Evolutionary conservation across 2,797 vertebrate species (phyloP).

Genomic region (Prionace glauca): DNA sequence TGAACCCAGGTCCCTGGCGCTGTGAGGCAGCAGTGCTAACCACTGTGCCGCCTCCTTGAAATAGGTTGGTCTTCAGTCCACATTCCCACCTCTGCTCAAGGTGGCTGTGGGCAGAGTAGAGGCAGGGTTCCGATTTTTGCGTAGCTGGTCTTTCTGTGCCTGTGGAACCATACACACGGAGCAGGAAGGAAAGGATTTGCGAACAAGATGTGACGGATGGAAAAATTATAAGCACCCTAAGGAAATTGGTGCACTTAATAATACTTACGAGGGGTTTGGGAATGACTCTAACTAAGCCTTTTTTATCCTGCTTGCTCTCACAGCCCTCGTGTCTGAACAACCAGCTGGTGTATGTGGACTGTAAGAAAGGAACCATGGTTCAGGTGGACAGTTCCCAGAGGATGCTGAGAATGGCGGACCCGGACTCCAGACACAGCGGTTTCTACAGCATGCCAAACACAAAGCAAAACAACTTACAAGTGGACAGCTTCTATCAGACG

Average conservation of each 20-base stretch:
- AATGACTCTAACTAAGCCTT: not conserved
- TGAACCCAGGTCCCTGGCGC: too few relatives aligned
- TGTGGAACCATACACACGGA: not conserved
- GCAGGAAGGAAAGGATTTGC: not conserved
- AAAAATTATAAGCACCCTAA: not conserved
- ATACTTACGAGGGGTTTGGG: slow-evolving; percentile 20
- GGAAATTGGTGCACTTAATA: not conserved
- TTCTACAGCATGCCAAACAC: slow-evolving; percentile 79
- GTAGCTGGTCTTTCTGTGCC: not conserved
- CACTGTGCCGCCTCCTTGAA: not conserved
- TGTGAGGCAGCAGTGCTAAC: too few relatives aligned
- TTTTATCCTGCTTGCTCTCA: slow-evolving; percentile 45
- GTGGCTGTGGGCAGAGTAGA: not conserved
- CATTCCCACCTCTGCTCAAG: not conserved
- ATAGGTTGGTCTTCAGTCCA: not conserved
- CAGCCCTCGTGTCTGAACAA: slow-evolving; percentile 80
- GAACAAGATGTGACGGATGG: not conserved
- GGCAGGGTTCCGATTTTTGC: not conserved
- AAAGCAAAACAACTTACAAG: slow-evolving; percentile 78
- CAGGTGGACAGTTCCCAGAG: slow-evolving; percentile 75
- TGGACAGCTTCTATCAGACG: slow-evolving; percentile 84
- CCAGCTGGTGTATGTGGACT: slow-evolving; percentile 78
- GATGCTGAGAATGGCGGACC: slow-evolving; percentile 79
- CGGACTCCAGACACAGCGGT: slow-evolving; percentile 80
- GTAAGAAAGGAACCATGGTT: slow-evolving; percentile 76